Percentiles rank a stretch among this genome's conserved stretches.
Conservation (phyloP, 2,113 vertebrate genomes). For the Muntiacus muntjak region DNA sequence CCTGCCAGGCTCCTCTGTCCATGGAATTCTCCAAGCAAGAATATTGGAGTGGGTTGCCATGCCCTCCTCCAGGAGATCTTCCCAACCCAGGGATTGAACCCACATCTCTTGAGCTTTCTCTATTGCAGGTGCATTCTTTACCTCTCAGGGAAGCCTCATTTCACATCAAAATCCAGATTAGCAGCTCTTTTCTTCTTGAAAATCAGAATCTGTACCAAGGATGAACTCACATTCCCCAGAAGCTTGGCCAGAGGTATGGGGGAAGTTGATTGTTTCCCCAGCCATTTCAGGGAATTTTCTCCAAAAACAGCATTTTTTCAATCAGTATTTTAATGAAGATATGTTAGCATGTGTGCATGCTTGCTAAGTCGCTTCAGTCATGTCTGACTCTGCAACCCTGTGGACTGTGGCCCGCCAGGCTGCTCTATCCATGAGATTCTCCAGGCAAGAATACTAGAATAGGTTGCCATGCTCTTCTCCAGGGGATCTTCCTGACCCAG, state of each 20-base stretch:
- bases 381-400: background rate
- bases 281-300: background rate
- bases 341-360: accelerated
- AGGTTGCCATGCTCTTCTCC: background rate
- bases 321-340: background rate
- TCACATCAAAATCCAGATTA: background rate
- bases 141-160: background rate
- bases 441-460: background rate
- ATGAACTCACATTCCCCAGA: background rate
- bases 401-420: accelerated
- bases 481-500: background rate
- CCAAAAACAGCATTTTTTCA: background rate
- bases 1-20: background rate
- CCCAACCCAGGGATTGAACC: background rate
- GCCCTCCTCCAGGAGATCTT: background rate
- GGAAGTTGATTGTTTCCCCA: background rate
- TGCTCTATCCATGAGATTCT: background rate
- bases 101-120: background rate
- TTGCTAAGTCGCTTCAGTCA: background rate
- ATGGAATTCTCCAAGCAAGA: background rate
- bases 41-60: background rate
- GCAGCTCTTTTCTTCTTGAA: background rate
- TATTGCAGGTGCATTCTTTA: background rate
- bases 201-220: background rate
- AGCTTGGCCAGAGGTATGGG: background rate